These are phyloP conservation scores for Octodon degus DNA, from an alignment of 2,113 vertebrate species.

Conservation along the genomic window DNA sequence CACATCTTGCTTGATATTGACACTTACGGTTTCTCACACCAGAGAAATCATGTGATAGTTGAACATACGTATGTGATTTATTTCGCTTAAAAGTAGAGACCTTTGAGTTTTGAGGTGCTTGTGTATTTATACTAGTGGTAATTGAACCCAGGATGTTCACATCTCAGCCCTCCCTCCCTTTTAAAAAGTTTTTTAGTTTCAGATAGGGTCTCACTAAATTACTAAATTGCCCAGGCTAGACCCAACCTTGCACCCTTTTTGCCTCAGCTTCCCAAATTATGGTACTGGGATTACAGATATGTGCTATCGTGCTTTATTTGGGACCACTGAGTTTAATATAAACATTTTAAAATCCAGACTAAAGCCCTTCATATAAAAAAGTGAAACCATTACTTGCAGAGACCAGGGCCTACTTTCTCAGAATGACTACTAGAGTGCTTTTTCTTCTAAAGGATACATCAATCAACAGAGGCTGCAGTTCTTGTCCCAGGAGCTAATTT, in stretches of 20 bases:
- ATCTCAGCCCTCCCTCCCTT: background rate
- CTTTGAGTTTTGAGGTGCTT: background rate
- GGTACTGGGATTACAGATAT: background rate
- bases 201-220: background rate
- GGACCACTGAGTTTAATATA: constrained; percentile 1
- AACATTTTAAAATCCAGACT: background rate
- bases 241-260: background rate
- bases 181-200: background rate
- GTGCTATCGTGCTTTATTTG: background rate
- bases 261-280: background rate
- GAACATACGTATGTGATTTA: background rate
- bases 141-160: background rate
- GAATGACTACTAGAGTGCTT: background rate
- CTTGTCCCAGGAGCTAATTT: background rate
- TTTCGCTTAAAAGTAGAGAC: background rate
- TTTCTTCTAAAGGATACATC: constrained; percentile 11
- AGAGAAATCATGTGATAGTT: background rate
- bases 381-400: constrained; percentile 44
- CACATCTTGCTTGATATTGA: background rate
- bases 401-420: constrained; percentile 23
- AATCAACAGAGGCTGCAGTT: background rate
- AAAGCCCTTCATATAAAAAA: constrained; percentile 65
- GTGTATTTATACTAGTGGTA: background rate
- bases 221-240: background rate
- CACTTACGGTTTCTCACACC: background rate